Conservation (phyloP, 1,140 invertebrate genomes). For the Zaprionus davidi region DNA sequence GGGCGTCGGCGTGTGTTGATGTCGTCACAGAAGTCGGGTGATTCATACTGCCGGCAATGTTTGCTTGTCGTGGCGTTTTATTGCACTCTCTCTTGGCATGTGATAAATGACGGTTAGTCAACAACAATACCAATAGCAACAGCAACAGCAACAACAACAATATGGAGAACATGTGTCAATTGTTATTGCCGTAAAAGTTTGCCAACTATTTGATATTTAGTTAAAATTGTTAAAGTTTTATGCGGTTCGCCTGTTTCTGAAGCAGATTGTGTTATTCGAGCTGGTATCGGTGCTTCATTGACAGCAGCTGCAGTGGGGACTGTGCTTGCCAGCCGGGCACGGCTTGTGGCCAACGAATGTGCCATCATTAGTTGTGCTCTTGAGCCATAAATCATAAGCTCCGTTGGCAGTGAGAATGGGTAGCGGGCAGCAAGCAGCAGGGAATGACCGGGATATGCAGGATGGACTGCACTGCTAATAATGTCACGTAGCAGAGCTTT, state of each 20-base stretch:
- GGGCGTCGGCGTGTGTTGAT: constrained; percentile 48
- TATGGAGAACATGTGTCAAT: constrained; percentile 42
- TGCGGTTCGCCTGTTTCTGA: background rate
- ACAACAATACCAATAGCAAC: background rate
- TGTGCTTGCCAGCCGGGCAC: constrained; percentile 19
- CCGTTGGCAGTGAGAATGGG: constrained; percentile 13
- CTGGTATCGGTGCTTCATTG: too few species aligned
- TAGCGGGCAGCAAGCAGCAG: too few species aligned
- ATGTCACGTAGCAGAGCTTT: constrained; percentile 76
- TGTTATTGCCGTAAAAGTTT: constrained; percentile 38
- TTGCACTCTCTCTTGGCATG: constrained; percentile 38
- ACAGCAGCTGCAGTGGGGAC: constrained; percentile 1
- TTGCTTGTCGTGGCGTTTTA: constrained; percentile 43
- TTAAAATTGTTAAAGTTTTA: constrained; percentile 44
- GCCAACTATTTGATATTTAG: constrained; percentile 19
- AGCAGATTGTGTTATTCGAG: background rate
- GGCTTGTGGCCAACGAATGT: constrained; percentile 56
- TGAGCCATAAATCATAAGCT: constrained; percentile 71
- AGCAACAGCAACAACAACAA: constrained; percentile 15
- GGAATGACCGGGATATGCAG: constrained; percentile 20
- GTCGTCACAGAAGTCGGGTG: constrained; percentile 67
- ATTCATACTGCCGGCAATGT: constrained; percentile 57
- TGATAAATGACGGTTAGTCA: constrained; percentile 44
- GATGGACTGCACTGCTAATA: constrained; percentile 74
- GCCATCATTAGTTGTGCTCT: constrained; percentile 72